A percentile compares a stretch with the other conserved stretches of the same genome.
Conservation (phyloP, 2,797 vertebrate genomes). For the Lophotriccus pileatus region DNA sequence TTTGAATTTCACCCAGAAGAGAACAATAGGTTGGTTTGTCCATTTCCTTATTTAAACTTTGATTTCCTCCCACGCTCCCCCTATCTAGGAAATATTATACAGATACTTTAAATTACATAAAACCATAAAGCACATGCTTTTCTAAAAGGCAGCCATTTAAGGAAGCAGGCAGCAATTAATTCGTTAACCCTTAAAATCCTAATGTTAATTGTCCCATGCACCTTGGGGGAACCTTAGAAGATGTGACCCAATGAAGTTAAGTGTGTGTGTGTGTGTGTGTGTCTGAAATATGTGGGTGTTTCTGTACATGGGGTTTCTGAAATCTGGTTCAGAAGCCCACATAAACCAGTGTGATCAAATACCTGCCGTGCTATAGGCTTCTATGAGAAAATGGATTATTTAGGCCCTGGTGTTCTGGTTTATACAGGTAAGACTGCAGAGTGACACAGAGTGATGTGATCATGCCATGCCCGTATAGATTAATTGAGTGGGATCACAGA, state of each 20-base stretch:
- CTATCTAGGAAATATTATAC: background rate
- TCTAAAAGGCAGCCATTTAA: background rate
- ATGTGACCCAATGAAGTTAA: background rate
- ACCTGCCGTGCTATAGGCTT: background rate
- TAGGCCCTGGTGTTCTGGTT: background rate
- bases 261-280: background rate
- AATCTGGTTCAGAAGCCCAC: background rate
- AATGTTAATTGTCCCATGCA: too few relatives aligned
- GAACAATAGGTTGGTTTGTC: background rate
- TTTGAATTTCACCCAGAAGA: background rate
- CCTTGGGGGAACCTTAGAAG: background rate
- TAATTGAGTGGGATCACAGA: background rate
- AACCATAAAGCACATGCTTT: background rate
- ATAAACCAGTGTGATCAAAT: background rate
- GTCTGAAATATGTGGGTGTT: background rate
- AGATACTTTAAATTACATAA: background rate
- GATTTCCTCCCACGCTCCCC: accelerated
- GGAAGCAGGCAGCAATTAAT: background rate
- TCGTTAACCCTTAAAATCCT: background rate
- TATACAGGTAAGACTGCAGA: background rate
- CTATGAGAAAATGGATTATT: background rate
- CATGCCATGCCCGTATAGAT: background rate
- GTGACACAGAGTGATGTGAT: background rate
- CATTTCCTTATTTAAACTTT: background rate
- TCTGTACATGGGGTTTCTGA: background rate